Evolutionary conservation across 2,113 vertebrate species (phyloP).

Genomic region (Sebastes fasciatus): DNA sequence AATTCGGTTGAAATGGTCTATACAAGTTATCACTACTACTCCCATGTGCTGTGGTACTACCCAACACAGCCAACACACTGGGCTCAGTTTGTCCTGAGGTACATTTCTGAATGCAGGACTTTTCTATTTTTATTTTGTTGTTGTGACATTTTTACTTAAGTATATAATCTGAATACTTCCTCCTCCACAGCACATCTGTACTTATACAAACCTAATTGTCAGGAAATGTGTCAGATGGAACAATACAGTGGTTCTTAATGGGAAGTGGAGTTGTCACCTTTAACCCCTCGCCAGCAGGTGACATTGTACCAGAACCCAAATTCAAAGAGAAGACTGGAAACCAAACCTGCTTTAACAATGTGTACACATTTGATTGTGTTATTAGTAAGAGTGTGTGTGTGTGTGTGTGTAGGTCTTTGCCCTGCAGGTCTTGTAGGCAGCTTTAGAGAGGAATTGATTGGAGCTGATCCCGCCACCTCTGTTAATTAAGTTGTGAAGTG

Average conservation of each 20-base stretch:
- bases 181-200: not conserved
- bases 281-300: not conserved
- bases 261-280: not conserved
- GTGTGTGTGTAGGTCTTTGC: slow-evolving; percentile 4
- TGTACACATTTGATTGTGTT: not conserved
- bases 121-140: not conserved
- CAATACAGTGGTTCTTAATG: not conserved
- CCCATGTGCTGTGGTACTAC: not conserved
- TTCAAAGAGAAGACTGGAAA: not conserved
- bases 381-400: not conserved
- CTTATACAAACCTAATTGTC: not conserved
- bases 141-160: not conserved
- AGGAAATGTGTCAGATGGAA: not conserved
- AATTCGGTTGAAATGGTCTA: no score
- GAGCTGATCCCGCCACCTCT: slow-evolving; percentile 65
- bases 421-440: slow-evolving; percentile 8
- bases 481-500: slow-evolving; percentile 78
- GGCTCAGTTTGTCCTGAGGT: not conserved
- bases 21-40: not conserved
- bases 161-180: not conserved
- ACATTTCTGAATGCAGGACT: not conserved
- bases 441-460: slow-evolving; percentile 71
- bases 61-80: not conserved
- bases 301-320: not conserved
- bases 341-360: not conserved